Base-by-base conservation (phyloP, 2,797 vertebrate species). In the Oreonectes daqikongensis region DNA sequence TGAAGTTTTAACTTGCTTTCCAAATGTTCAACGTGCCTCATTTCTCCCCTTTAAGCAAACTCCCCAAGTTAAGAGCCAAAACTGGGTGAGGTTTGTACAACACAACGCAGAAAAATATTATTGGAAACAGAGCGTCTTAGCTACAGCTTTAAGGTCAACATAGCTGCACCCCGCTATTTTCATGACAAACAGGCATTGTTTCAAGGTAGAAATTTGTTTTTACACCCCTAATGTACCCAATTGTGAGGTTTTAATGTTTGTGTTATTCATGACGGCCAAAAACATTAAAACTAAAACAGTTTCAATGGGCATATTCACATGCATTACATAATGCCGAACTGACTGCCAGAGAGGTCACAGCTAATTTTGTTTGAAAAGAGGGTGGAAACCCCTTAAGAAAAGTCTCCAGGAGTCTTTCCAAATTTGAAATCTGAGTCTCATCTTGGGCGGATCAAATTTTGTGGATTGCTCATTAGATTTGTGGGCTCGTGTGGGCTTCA, bases 241-340 rank as follows among this genome's bases (percentile, higher is more conserved):
- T 22, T 50, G 30, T 44, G 17, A 24, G 30, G 61, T 65, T 71
- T 69, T 42, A 57, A 22, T 42, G 10, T 66, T 83, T 32, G 70
- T 44, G 70, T 40, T 77, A 67, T 20, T 72, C 35, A 61, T 71
- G 32, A 74, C 20, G 53, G 44, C 42, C 18, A 76, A 63, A 66
- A 60, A 44, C 73, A 71, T 35, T 79, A 78, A 65, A 69, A 73
- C 68, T 64, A 66, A 76, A 69, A 59, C 68, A 20, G 66, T 75
- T 88, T 88, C 80, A 88, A 86, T 69, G 81, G 72, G 85, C 75
- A 82, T 84, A 70, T 85, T 90, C 77, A 82, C 82, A 80, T 79
- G 74, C 48, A 83, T 91, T 92, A 90, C 78, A 85, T 90, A 90
- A 92, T 70, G 78, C 79, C 84, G 87, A 83, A 77, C 24, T 68